Percentiles rank a stretch among this genome's conserved stretches.
These are phyloP conservation scores for Pollenia amentaria DNA, from an alignment of 2,888 invertebrate species.

Conservation along the genomic window DNA sequence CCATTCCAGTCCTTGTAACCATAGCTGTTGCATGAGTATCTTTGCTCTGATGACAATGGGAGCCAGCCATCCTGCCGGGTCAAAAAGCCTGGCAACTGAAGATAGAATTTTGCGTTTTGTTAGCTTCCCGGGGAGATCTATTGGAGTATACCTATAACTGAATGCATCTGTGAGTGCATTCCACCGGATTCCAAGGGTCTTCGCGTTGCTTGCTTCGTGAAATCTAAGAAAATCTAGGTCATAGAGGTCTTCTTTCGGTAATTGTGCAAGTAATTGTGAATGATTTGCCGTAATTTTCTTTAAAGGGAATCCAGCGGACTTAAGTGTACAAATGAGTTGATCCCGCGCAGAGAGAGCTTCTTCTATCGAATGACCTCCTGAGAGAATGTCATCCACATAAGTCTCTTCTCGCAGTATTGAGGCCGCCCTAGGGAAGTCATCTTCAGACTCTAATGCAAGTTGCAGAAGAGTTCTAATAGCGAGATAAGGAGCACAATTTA, in stretches of 20 bases:
- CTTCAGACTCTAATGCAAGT: constrained; percentile 1
- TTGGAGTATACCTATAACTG: background rate
- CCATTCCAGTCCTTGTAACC: background rate
- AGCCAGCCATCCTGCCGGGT: background rate
- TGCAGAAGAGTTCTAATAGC: constrained; percentile 27
- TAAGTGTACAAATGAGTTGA: background rate
- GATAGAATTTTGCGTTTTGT: too few species aligned
- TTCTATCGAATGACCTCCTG: constrained; percentile 11
- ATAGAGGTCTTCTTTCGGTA: constrained; percentile 15
- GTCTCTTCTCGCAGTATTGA: background rate
- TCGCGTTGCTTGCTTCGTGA: background rate
- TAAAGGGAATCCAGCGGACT: constrained; percentile 18
- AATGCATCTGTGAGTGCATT: constrained; percentile 14
- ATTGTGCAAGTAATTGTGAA: background rate
- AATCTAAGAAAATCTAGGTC: background rate
- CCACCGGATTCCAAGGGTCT: constrained; percentile 24
- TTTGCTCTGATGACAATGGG: constrained; percentile 7
- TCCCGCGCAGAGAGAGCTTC: background rate
- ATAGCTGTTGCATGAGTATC: constrained; percentile 1
- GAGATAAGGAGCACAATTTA: constrained; percentile 31
- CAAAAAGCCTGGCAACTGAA: too few species aligned
- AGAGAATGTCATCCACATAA: constrained; percentile 37
- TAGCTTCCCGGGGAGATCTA: background rate
- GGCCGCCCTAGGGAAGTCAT: background rate
- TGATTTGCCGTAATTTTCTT: constrained; percentile 21